A percentile compares a stretch with the other conserved stretches of the same genome.
phyloP scores from a whole-genome alignment of 2,888 invertebrate genomes.

The Perizoma flavofasciatum region DNA sequence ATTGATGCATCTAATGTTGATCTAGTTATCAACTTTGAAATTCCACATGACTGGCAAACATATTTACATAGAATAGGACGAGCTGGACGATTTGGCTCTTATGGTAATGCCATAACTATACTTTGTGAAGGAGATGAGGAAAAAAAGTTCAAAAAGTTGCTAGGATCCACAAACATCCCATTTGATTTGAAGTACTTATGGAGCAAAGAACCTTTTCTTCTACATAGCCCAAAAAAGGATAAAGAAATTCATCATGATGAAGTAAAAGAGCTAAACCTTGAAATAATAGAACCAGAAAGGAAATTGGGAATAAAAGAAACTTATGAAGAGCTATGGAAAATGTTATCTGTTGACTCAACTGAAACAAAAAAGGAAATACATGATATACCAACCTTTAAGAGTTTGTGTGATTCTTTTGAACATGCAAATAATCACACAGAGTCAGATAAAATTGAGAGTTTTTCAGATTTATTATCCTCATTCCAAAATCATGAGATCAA shows the following conservation, averaged over 20 bases:
- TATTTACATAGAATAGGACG: conserved; percentile 98
- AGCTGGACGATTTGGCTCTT: conserved; percentile 96
- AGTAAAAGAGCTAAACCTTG: background rate
- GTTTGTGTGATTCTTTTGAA: conserved; percentile 31
- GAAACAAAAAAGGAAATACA: conserved; percentile 1
- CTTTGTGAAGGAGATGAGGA: conserved; percentile 87
- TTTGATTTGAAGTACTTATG: conserved; percentile 57
- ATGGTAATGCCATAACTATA: conserved; percentile 91
- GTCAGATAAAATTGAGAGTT: conserved; percentile 19
- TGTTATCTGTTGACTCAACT: conserved; percentile 40
- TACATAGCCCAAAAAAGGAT: conserved; percentile 1
- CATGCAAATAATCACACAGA: conserved; percentile 7
- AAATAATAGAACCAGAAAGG: conserved; percentile 6
- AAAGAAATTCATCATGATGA: conserved; percentile 6
- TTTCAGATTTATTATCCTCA: conserved; percentile 21
- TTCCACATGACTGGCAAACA: conserved; percentile 90
- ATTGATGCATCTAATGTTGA: conserved; percentile 97
- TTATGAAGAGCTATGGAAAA: conserved; percentile 48
- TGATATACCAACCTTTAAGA: conserved; percentile 21
- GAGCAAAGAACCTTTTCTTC: conserved; percentile 46
- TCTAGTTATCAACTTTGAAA: conserved; percentile 95
- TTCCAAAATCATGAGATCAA: conserved; percentile 28
- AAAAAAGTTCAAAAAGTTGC: conserved; percentile 80
- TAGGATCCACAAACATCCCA: conserved; percentile 81
- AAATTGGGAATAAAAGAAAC: conserved; percentile 24